Evolutionary conservation across 2,797 vertebrate genomes (phyloP).

Genomic region (Oryzias dopingdopingensis): DNA sequence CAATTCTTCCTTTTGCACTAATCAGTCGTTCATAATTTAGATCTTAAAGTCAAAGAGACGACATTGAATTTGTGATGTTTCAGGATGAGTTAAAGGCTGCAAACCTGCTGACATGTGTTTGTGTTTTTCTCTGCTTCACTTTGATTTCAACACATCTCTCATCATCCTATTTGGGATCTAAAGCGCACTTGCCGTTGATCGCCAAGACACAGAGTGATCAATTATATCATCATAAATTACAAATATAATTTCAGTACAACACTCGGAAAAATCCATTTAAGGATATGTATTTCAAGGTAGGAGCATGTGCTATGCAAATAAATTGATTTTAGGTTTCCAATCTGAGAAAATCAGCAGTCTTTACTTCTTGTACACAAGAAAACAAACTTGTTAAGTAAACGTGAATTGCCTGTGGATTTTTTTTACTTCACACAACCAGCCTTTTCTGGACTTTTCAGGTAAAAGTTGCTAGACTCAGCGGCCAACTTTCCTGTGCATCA

Average conservation of each 20-base stretch:
- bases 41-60: constrained; percentile 16
- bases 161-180: constrained; percentile 64
- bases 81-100: constrained; percentile 16
- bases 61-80: constrained; percentile 27
- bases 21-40: constrained; percentile 23
- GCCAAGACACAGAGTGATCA: constrained; percentile 73
- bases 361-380: background rate
- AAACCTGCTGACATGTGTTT: constrained; percentile 37
- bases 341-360: constrained; percentile 3
- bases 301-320: background rate
- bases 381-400: background rate
- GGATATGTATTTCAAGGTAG: constrained; percentile 49
- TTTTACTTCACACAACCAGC: too few species aligned
- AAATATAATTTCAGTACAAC: constrained; percentile 61
- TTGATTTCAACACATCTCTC: constrained; percentile 58
- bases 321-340: constrained; percentile 8
- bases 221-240: constrained; percentile 68
- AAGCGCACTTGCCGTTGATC: constrained; percentile 52
- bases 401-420: too few species aligned
- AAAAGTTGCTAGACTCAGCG: constrained; percentile 12
- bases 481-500: constrained; percentile 33
- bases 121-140: constrained; percentile 36
- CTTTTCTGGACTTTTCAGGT: too few species aligned
- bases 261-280: constrained; percentile 61
- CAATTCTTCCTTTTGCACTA: constrained; percentile 23